A percentile compares a stretch with the other conserved stretches of the same genome.
These are phyloP conservation scores for Enteromius viviparus DNA, from an alignment of 2,797 vertebrate genomes.

Conservation along the genomic window DNA sequence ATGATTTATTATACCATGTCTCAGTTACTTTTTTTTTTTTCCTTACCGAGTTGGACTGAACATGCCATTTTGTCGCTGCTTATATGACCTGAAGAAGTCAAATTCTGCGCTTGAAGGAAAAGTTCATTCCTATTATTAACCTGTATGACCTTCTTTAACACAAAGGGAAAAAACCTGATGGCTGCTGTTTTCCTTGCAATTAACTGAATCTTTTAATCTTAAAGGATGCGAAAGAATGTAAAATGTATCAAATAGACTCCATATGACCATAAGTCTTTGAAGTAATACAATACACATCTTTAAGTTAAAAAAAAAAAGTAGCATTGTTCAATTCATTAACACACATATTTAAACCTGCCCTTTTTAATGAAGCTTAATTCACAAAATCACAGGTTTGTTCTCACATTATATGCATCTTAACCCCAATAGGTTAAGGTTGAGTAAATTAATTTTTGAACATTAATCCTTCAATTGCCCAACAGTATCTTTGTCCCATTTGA, in stretches of 20 bases:
- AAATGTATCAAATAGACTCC: neutral
- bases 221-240: neutral
- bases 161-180: neutral
- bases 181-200: neutral
- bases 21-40: neutral
- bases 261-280: neutral
- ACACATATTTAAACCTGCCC: neutral
- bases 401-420: neutral
- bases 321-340: neutral
- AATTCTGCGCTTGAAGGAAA: neutral
- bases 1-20: neutral
- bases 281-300: neutral
- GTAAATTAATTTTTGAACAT: neutral
- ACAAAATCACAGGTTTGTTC: neutral
- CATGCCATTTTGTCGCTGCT: neutral
- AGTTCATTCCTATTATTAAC: neutral
- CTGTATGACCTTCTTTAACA: neutral
- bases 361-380: neutral
- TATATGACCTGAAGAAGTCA: neutral
- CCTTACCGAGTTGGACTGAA: neutral
- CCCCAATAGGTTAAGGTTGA: neutral
- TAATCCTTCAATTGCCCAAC: constrained; percentile 29
- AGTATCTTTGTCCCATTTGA: constrained; percentile 30
- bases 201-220: neutral
- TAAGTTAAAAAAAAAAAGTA: neutral